phyloP scores from a whole-genome alignment of 2,797 vertebrate species.

The Lutjanus argentimaculatus region DNA sequence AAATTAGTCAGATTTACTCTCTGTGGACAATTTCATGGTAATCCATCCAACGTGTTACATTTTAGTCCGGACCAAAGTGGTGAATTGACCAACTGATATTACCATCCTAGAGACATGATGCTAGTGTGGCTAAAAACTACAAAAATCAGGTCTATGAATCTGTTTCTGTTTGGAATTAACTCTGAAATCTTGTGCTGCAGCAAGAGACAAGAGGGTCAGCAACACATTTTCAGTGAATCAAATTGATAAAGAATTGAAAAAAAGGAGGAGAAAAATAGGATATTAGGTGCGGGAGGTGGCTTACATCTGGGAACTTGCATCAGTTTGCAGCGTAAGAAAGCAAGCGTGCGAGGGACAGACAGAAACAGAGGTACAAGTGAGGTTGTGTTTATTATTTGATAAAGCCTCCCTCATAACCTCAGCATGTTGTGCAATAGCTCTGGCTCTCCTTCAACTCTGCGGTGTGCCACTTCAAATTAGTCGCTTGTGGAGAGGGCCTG shows the following conservation, averaged over 20 bases:
- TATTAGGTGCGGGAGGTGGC: constrained; percentile 15
- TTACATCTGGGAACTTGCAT: constrained; percentile 34
- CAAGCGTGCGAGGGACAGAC: constrained; percentile 36
- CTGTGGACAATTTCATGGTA: neutral
- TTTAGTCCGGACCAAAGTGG: neutral
- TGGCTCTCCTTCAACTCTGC: constrained; percentile 80
- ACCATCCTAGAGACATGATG: too few species aligned
- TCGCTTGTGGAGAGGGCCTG: constrained; percentile 82
- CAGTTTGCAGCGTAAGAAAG: constrained; percentile 32
- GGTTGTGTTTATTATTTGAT: constrained; percentile 86
- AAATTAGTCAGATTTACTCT: neutral
- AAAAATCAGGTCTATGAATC: neutral
- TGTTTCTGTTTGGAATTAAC: constrained; percentile 4
- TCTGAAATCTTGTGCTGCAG: constrained; percentile 9
- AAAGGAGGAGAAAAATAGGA: neutral
- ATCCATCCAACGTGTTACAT: neutral
- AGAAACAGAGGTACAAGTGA: constrained; percentile 66
- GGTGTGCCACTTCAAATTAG: constrained; percentile 84
- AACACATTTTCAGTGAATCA: constrained; percentile 55
- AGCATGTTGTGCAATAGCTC: constrained; percentile 76
- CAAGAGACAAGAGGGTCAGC: constrained; percentile 40
- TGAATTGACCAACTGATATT: too few species aligned
- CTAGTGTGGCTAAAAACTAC: neutral
- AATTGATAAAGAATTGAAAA: constrained; percentile 42
- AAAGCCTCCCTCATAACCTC: constrained; percentile 77